These are phyloP conservation scores for Hydrolagus colliei DNA, from an alignment of 2,797 vertebrate genomes.

Conservation along the genomic window DNA sequence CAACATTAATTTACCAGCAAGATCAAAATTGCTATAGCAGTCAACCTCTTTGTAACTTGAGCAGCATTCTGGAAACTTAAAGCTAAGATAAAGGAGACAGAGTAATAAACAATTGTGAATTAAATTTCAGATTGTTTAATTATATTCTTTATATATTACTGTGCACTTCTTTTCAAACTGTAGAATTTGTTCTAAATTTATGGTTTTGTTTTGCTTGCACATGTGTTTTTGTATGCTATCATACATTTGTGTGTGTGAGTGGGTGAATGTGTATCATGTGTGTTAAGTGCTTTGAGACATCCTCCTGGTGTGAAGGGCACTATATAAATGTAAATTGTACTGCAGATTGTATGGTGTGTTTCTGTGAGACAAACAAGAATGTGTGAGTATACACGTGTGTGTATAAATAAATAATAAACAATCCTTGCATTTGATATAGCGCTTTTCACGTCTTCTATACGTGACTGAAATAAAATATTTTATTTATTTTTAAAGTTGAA, in stretches of 20 bases:
- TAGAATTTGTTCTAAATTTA: not conserved
- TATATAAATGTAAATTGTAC: not conserved
- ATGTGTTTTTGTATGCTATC: no score
- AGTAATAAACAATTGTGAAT: not conserved
- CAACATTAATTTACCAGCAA: slow-evolving; percentile 19
- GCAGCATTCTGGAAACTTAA: not conserved
- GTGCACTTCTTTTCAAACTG: not conserved
- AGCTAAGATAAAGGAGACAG: not conserved
- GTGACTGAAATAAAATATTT: no score
- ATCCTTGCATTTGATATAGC: no score
- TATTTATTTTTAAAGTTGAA: no score
- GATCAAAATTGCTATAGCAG: not conserved
- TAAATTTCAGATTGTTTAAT: not conserved
- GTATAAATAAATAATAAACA: no score
- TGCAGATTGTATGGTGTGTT: not conserved
- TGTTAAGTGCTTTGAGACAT: no score
- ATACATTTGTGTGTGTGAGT: no score
- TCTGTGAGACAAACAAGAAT: not conserved
- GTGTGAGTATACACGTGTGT: no score
- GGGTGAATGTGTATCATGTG: no score
- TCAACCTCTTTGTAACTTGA: not conserved
- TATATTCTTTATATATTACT: not conserved
- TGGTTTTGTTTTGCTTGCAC: no score
- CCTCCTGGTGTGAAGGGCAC: no score
- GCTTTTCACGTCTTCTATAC: no score